Conservation (phyloP, 2,888 invertebrate species). For the Bugula neritina region DNA sequence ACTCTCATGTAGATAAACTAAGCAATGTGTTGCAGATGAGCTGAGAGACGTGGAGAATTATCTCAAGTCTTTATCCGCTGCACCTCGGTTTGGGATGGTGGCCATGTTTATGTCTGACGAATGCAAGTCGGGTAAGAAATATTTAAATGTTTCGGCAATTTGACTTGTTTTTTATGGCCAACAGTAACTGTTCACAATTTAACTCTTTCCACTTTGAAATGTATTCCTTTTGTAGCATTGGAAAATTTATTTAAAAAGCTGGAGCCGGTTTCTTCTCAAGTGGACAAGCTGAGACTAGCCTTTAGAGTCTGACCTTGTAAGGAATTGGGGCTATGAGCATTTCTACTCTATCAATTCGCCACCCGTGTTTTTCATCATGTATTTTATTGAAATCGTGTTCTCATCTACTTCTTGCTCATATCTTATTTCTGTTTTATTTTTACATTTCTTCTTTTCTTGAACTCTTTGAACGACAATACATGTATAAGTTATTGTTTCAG, state of each 20-base stretch:
- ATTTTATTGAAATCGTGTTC: not conserved
- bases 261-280: not conserved
- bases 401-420: not conserved
- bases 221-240: not conserved
- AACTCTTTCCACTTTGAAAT: not conserved
- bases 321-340: not conserved
- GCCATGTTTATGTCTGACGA: conserved; percentile 40
- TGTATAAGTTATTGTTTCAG: too few relatives aligned
- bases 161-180: not conserved
- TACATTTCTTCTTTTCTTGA: too few relatives aligned
- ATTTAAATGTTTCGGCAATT: not conserved
- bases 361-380: not conserved
- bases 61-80: conserved; percentile 36
- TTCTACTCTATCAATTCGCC: not conserved
- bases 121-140: conserved; percentile 39
- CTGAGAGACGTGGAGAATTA: not conserved
- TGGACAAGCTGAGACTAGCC: conserved; percentile 3
- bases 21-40: conserved; percentile 10
- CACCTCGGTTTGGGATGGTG: conserved; percentile 40
- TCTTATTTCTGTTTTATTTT: not conserved
- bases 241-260: conserved; percentile 13
- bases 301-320: not conserved
- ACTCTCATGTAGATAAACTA: too few relatives aligned
- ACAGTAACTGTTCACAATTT: too few relatives aligned
- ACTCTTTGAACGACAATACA: too few relatives aligned